These are phyloP conservation scores for Diaprepes abbreviatus DNA, from an alignment of 2,888 invertebrate species.

Conservation along the genomic window DNA sequence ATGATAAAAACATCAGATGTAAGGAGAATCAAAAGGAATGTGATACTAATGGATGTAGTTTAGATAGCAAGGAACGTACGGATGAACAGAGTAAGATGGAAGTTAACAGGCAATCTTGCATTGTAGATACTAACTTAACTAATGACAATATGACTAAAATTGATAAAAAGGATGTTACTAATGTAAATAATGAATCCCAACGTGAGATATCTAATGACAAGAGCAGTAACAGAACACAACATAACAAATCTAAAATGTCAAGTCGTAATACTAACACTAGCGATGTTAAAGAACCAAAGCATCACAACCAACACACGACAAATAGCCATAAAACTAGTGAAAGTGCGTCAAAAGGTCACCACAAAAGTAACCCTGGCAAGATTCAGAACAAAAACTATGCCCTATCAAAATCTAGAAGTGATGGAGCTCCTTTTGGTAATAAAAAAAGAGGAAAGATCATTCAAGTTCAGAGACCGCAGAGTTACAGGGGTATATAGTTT, in stretches of 20 bases:
- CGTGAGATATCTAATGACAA: background rate
- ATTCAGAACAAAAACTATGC: conserved; percentile 54
- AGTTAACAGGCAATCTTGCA: background rate
- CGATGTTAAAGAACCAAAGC: conserved; percentile 13
- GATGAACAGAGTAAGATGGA: conserved; percentile 11
- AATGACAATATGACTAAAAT: conserved; percentile 19
- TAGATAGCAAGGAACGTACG: conserved; percentile 24
- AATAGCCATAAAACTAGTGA: background rate
- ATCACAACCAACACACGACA: background rate
- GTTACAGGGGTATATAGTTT: conserved; percentile 58
- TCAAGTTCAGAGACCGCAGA: conserved; percentile 60
- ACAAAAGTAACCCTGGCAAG: conserved; percentile 8
- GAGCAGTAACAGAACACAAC: conserved; percentile 5
- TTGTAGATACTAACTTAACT: conserved; percentile 15
- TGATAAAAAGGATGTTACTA: background rate
- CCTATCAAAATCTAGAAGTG: conserved; percentile 66
- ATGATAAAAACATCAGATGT: conserved; percentile 20
- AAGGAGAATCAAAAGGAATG: conserved; percentile 37
- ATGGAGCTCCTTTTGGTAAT: conserved; percentile 66
- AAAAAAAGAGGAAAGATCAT: conserved; percentile 64
- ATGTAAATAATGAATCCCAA: conserved; percentile 1
- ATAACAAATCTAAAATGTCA: conserved; percentile 25
- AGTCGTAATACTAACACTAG: conserved; percentile 4
- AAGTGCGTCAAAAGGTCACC: conserved; percentile 2
- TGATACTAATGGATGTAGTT: conserved; percentile 40